These are phyloP conservation scores for Menidia menidia DNA, from an alignment of 2,797 vertebrate genomes.

Conservation along the genomic window DNA sequence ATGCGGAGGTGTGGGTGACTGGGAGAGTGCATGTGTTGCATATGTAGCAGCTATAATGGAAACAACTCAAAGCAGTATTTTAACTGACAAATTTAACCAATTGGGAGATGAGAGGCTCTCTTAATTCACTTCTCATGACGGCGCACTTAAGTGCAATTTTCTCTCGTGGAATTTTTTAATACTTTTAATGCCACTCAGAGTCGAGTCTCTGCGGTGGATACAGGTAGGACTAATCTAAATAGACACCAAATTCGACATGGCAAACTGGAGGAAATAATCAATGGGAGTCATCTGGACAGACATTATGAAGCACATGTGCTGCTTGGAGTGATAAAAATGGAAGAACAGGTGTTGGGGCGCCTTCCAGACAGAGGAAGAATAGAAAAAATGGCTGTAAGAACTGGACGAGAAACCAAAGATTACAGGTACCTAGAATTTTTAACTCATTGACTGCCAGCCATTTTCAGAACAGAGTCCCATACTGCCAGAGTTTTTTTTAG, in stretches of 20 bases:
- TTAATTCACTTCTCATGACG: constrained; percentile 27
- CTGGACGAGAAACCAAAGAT: neutral
- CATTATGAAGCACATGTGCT: constrained; percentile 36
- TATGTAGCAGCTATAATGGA: constrained; percentile 42
- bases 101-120: neutral
- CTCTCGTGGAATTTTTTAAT: constrained; percentile 1
- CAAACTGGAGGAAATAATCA: constrained; percentile 36
- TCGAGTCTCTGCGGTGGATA: constrained; percentile 24
- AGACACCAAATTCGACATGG: constrained; percentile 28
- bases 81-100: constrained; percentile 24
- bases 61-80: constrained; percentile 40
- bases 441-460: too few species aligned
- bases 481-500: too few species aligned
- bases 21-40: constrained; percentile 27
- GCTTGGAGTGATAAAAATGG: constrained; percentile 25
- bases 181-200: constrained; percentile 9
- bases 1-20: constrained; percentile 45
- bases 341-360: constrained; percentile 64
- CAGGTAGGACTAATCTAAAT: constrained; percentile 24
- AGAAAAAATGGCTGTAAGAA: constrained; percentile 9
- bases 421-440: neutral
- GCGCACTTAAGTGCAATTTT: constrained; percentile 15
- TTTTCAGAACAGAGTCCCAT: too few species aligned
- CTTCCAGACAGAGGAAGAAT: constrained; percentile 41
- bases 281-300: constrained; percentile 23